Base-by-base conservation (phyloP, 1,140 invertebrate genomes). In the Apis dorsata region DNA sequence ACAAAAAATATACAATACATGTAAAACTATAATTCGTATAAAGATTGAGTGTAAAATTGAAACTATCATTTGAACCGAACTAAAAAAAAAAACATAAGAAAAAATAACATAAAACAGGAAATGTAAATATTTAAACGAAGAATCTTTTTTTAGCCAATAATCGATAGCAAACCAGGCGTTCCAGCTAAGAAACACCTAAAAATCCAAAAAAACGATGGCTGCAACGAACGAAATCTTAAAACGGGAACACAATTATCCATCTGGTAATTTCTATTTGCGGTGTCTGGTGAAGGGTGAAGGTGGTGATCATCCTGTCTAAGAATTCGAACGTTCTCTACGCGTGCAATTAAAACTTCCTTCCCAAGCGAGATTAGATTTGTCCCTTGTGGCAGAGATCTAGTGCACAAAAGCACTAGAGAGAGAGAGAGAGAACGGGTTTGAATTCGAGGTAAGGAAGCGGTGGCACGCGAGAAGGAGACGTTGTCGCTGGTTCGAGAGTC, bases 301-400 rank as follows among this genome's bases (percentile, higher is more conserved):
- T 53, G 62, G 12, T n/a, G 49, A 63, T 55, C 59, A n/a, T 57
- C 63, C 77, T 19, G 34, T 9, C 55, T n/a, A 81, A 77, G 80
- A 69, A 69, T 76, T 69, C 65, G 53, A 81, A 69, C 44, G 24
- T 60, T 60, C 80, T 24, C 44, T 51, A 76, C 73, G 73, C 80
- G 55, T 59, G 76, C 76, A 83, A 70, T 86, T 78, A 80, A 72
- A 86, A 87, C 76, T 87, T 86, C 2, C n/a, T 21, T 24, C 34
- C 49, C 53, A 57, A n/a, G n/a, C 65, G 49, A 63, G 55, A 69
- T 81, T 76, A 76, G 73, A 53, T 77, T 75, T 51, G 79, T 81
- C 66, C 53, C 34, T 34, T 34, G 34, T 34, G 34, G 34, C 3
- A 4, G 34, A 34, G 3, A 34, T 34, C 34, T 2, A 34, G 5